Percentiles rank a stretch among this genome's conserved stretches.
These are phyloP conservation scores for Aphodius granarius DNA, from an alignment of 2,888 invertebrate species.

Conservation along the genomic window DNA sequence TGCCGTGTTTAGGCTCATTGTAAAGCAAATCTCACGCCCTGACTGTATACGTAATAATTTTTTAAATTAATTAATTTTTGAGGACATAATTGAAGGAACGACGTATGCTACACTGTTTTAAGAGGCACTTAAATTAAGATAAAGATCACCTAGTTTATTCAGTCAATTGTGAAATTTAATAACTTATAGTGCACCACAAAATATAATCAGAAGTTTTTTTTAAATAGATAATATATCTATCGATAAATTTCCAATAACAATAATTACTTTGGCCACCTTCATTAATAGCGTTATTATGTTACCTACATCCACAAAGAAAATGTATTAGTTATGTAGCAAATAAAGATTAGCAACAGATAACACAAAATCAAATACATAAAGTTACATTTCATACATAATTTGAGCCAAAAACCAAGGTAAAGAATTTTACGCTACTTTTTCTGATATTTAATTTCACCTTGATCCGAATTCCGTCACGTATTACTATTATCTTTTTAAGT, in stretches of 20 bases:
- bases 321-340: too few relatives aligned
- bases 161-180: not conserved
- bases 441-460: not conserved
- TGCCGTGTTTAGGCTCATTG: not conserved
- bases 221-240: not conserved
- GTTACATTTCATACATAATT: too few relatives aligned
- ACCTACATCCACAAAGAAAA: too few relatives aligned
- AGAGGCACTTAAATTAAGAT: not conserved
- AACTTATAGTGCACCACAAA: not conserved
- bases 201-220: not conserved
- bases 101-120: not conserved
- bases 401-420: not conserved
- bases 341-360: too few relatives aligned
- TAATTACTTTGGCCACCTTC: too few relatives aligned
- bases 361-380: too few relatives aligned
- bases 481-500: not conserved
- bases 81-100: not conserved
- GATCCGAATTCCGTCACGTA: not conserved
- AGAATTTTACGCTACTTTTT: not conserved
- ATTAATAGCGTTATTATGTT: too few relatives aligned
- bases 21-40: not conserved
- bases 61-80: not conserved
- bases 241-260: not conserved
- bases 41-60: not conserved
- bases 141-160: not conserved